Evolutionary conservation across 2,113 vertebrate genomes (phyloP).

Genomic region (Salminus brasiliensis): DNA sequence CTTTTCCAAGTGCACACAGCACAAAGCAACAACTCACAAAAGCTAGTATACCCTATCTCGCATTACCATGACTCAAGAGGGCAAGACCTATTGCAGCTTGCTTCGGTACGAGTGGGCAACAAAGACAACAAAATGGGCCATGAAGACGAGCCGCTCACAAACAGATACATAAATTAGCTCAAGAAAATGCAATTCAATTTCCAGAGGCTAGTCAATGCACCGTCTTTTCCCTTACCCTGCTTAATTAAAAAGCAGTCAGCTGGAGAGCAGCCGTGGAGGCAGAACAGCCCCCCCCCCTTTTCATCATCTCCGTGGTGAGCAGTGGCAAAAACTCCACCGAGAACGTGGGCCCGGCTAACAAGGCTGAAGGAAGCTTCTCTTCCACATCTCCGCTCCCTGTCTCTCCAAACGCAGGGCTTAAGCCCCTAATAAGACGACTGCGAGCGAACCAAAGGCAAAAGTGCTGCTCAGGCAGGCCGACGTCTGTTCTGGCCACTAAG

Average conservation of each 20-base stretch:
- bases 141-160: conserved; percentile 42
- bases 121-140: conserved; percentile 41
- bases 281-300: conserved; percentile 20
- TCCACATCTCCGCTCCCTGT: neutral
- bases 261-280: conserved; percentile 51
- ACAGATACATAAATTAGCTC: conserved; percentile 52
- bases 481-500: neutral
- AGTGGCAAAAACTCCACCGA: conserved; percentile 39
- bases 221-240: conserved; percentile 35
- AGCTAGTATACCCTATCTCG: neutral
- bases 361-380: conserved; percentile 16
- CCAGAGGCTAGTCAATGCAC: conserved; percentile 52
- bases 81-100: neutral
- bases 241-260: conserved; percentile 65
- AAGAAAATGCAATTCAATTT: conserved; percentile 55
- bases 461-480: neutral
- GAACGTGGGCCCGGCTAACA: conserved; percentile 42
- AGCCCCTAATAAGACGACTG: neutral
- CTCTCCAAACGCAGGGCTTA: neutral
- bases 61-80: conserved; percentile 20
- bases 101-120: conserved; percentile 12
- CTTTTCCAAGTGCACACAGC: too few relatives aligned
- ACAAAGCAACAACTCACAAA: neutral
- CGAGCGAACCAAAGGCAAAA: neutral
- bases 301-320: conserved; percentile 42